phyloP scores from a whole-genome alignment of 2,113 vertebrate genomes.

The Passer montanus region DNA sequence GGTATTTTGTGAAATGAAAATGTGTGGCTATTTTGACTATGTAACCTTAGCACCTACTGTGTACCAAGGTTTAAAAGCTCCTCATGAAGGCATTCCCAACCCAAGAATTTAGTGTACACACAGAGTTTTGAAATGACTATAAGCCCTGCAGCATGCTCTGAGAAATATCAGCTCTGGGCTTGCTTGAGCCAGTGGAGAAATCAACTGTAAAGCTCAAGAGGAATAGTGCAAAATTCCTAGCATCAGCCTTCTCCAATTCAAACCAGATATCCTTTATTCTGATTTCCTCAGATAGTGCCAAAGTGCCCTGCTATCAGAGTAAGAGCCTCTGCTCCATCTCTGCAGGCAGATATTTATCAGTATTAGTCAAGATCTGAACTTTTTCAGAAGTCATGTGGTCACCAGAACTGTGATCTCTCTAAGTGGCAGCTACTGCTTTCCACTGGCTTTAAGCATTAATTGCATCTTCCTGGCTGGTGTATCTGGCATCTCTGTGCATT shows the following conservation, averaged over 20 bases:
- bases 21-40: background rate
- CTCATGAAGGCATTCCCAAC: background rate
- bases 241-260: background rate
- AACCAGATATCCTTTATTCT: background rate
- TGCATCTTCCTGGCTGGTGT: background rate
- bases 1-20: background rate
- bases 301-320: background rate
- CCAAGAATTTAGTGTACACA: background rate
- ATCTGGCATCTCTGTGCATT: background rate
- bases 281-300: background rate
- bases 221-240: background rate
- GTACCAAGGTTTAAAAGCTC: background rate
- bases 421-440: background rate
- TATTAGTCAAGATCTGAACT: background rate
- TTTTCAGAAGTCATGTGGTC: background rate
- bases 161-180: slow-evolving; percentile 3
- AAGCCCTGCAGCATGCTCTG: background rate
- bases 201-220: background rate
- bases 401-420: background rate
- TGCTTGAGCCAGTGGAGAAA: background rate
- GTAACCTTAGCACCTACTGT: background rate
- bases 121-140: background rate
- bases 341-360: background rate
- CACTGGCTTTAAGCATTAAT: background rate
- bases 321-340: background rate